phyloP scores from a whole-genome alignment of 2,113 vertebrate genomes.

The Etia nguti region DNA sequence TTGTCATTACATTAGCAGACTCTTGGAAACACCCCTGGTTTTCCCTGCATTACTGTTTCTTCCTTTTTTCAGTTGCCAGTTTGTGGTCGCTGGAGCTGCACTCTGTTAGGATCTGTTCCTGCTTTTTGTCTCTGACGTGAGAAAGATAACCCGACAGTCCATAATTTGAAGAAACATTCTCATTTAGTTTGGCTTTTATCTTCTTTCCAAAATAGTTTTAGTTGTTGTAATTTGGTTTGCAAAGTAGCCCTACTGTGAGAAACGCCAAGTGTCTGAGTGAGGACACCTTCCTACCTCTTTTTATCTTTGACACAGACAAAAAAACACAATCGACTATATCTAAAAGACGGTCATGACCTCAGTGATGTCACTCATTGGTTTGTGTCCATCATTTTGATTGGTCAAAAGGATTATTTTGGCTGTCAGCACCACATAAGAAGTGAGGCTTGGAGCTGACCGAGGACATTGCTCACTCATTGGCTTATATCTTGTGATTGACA shows the following conservation, averaged over 20 bases:
- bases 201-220: background rate
- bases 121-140: background rate
- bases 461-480: background rate
- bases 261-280: background rate
- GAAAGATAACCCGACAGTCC: background rate
- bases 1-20: rapidly evolving
- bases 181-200: background rate
- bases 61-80: background rate
- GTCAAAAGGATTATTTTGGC: background rate
- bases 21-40: background rate
- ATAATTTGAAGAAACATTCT: background rate
- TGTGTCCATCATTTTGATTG: background rate
- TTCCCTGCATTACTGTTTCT: background rate
- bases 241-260: background rate
- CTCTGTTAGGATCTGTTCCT: background rate
- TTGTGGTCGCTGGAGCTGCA: background rate
- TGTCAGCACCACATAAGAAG: background rate
- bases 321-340: background rate
- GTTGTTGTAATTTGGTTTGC: background rate
- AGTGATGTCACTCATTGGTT: background rate
- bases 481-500: background rate
- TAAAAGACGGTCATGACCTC: background rate
- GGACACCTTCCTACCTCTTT: background rate
- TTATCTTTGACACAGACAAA: rapidly evolving
- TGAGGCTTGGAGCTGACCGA: rapidly evolving